Evolutionary conservation across 2,888 invertebrate species (phyloP), one percentile per base, ranked within the genome.

Genomic region (Choreutis nemorana): DNA sequence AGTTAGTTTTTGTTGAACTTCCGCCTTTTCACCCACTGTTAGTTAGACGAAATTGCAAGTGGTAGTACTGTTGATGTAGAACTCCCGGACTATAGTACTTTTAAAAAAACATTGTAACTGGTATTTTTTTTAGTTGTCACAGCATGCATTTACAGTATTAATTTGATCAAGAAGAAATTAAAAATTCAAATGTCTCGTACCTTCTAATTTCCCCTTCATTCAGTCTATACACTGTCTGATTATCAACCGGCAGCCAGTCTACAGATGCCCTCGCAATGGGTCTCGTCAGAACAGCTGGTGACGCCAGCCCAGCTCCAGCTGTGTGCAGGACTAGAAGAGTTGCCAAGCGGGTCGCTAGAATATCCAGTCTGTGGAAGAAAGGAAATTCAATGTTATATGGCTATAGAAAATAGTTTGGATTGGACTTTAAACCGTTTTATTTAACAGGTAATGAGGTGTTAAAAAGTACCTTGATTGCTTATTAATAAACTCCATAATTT

Each of bases 161-260:
- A 6, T 5, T 18, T 26, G 15, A 15, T 16, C 26, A 29, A 32
- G 29, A 29, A 7, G 7, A 28, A 28, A 25, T 28, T 30, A 28
- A 15, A 32, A 16, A 26, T 29, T 16, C 26, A 26, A 22, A 29
- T 29, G 14, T 29, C 18, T 23, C 45, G 46, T 36, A 75, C 75
- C 64, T 71, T 37, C 55, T 55, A 9, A 42, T 56, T 35, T 77
- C 73, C 1, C 70, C 70, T 24, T 57, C 59, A 3, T 45, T 53
- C n/a, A 78, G 39, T 7, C 49, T 55, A 31, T 72, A 75, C 1
- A 72, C 36, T 0, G 73, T 75, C 44, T 78, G 77, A 41, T 77
- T 77, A 39, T 78, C 77, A 35, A 58, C 64, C 0, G 73, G 73
- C 32, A 77, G 50, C 71, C 72, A 75, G 31, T 73, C 67, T 14